phyloP scores from a whole-genome alignment of 2,113 vertebrate genomes.

The Eolophus roseicapilla region DNA sequence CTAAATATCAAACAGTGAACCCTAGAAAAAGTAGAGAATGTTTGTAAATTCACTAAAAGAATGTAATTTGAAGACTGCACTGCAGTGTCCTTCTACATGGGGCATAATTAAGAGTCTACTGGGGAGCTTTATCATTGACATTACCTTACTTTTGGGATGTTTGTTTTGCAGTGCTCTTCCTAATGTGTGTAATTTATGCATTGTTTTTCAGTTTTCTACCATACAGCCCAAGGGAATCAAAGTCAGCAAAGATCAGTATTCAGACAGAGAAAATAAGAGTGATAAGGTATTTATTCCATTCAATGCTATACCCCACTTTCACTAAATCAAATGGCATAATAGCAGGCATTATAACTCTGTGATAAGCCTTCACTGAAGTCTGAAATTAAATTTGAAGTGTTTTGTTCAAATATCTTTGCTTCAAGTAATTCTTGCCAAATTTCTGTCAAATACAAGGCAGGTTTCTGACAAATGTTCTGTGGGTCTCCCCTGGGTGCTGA shows the following conservation, averaged over 20 bases:
- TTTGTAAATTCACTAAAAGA: neutral
- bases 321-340: neutral
- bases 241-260: slow-evolving; percentile 22
- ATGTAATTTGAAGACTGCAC: neutral
- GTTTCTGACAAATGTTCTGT: neutral
- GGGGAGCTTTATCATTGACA: neutral
- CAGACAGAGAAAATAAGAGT: slow-evolving; percentile 35
- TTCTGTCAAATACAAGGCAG: neutral
- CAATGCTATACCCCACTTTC: neutral
- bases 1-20: neutral
- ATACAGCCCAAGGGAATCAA: slow-evolving; percentile 56
- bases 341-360: neutral
- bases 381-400: slow-evolving; percentile 25
- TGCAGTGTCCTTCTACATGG: neutral
- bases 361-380: neutral
- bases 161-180: neutral
- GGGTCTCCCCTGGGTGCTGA: slow-evolving; percentile 34
- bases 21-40: neutral
- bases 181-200: neutral
- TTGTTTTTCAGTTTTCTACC: slow-evolving; percentile 57
- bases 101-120: neutral
- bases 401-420: slow-evolving; percentile 24
- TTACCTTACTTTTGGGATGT: neutral
- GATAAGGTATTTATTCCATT: slow-evolving; percentile 70
- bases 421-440: slow-evolving; percentile 10